Evolutionary conservation across 2,797 vertebrate genomes (phyloP).

Genomic region (Scomberomorus guttatus): DNA sequence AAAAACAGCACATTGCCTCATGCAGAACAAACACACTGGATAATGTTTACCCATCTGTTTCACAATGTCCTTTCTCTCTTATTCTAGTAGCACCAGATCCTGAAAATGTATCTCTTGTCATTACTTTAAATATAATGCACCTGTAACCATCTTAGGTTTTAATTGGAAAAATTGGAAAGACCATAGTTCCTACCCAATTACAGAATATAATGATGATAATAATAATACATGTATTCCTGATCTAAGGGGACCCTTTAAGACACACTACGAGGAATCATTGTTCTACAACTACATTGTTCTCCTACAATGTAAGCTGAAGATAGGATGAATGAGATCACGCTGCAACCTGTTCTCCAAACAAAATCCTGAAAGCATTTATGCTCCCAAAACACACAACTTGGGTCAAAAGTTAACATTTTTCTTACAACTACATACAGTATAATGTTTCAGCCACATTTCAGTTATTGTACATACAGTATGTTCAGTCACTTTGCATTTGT

Average conservation of each 20-base stretch:
- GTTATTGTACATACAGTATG: too few species aligned
- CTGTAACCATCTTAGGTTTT: too few species aligned
- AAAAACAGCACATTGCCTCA: conserved; percentile 1
- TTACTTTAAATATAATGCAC: background rate
- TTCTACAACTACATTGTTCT: too few species aligned
- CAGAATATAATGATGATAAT: too few species aligned
- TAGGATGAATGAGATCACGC: background rate
- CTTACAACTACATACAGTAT: too few species aligned
- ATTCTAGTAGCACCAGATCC: background rate
- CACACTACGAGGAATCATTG: background rate
- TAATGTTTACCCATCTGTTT: conserved; percentile 17
- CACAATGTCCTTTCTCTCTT: background rate
- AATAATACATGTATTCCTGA: background rate
- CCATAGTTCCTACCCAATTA: background rate
- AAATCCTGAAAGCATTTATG: too few species aligned
- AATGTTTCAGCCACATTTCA: too few species aligned
- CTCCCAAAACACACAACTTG: too few species aligned
- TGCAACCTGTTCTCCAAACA: too few species aligned
- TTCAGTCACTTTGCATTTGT: too few species aligned
- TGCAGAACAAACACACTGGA: background rate
- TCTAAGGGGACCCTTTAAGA: background rate
- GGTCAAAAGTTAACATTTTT: too few species aligned
- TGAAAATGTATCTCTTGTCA: background rate
- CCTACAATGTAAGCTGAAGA: background rate
- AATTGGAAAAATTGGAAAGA: background rate